phyloP scores from a whole-genome alignment of 2,888 invertebrate genomes.

The Rosalia funebris region DNA sequence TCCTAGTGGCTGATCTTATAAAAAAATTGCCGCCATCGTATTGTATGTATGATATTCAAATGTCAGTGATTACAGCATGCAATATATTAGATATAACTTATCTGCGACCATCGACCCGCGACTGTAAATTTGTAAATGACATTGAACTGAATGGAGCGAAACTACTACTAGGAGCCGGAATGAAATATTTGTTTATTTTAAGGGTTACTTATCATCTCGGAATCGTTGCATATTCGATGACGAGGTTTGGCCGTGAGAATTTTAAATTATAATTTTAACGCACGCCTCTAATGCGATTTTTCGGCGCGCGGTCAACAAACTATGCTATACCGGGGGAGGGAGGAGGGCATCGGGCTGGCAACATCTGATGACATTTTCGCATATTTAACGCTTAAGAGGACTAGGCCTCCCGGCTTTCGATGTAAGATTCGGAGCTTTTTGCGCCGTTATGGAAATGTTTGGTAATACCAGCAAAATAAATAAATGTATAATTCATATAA shows the following conservation, averaged over 20 bases:
- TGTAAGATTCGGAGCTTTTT: no score
- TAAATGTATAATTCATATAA: no score
- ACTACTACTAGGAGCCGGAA: constrained; percentile 20
- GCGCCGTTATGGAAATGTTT: no score
- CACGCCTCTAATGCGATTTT: constrained; percentile 35
- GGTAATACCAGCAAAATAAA: no score
- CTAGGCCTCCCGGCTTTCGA: no score
- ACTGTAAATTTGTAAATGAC: constrained; percentile 30
- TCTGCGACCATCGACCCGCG: constrained; percentile 26
- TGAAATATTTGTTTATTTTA: constrained; percentile 33
- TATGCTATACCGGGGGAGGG: constrained; percentile 7
- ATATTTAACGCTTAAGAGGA: no score
- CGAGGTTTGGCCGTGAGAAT: constrained; percentile 33
- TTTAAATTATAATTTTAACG: constrained; percentile 31
- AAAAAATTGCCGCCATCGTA: constrained; percentile 5
- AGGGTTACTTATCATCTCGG: constrained; percentile 18
- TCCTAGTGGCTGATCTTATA: constrained; percentile 1
- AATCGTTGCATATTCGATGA: constrained; percentile 33
- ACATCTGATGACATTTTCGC: no score
- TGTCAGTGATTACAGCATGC: constrained; percentile 17
- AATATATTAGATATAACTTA: constrained; percentile 18
- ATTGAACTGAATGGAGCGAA: constrained; percentile 31
- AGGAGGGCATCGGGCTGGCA: no score
- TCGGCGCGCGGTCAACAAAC: constrained; percentile 36
- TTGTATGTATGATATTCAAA: constrained; percentile 22